Conservation (phyloP, 2,797 vertebrate species). For the Benthosema pterotum region DNA sequence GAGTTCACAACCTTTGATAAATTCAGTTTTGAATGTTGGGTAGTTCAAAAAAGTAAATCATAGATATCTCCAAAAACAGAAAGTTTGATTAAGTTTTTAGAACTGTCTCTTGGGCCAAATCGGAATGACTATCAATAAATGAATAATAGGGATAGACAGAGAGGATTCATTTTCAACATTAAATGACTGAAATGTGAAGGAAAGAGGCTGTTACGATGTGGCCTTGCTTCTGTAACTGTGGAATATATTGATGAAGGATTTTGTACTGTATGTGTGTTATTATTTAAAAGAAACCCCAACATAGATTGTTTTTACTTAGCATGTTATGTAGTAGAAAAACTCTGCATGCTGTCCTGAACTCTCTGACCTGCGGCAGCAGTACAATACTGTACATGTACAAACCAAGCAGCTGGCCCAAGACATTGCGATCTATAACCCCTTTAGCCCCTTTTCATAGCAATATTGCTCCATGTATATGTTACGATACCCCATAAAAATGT, state of each 20-base stretch:
- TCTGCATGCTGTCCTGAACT: conserved; percentile 6
- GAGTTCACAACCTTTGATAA: not conserved
- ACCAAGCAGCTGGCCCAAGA: not conserved
- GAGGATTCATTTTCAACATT: no score
- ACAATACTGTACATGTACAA: not conserved
- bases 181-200: not conserved
- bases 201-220: not conserved
- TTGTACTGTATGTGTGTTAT: no score
- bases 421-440: conserved; percentile 1
- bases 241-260: not conserved
- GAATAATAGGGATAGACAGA: no score
- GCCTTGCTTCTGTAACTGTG: not conserved
- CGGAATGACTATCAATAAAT: no score
- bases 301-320: not conserved
- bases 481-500: not conserved
- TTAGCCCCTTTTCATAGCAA: not conserved
- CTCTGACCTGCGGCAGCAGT: not conserved
- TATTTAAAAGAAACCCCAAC: no score
- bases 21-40: not conserved
- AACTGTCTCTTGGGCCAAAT: no score
- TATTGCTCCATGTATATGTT: not conserved
- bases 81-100: no score
- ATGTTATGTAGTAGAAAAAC: conserved; percentile 18
- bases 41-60: no score
- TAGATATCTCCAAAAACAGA: no score